These are phyloP conservation scores for Upupa epops DNA, from an alignment of 2,113 vertebrate genomes.

Conservation along the genomic window DNA sequence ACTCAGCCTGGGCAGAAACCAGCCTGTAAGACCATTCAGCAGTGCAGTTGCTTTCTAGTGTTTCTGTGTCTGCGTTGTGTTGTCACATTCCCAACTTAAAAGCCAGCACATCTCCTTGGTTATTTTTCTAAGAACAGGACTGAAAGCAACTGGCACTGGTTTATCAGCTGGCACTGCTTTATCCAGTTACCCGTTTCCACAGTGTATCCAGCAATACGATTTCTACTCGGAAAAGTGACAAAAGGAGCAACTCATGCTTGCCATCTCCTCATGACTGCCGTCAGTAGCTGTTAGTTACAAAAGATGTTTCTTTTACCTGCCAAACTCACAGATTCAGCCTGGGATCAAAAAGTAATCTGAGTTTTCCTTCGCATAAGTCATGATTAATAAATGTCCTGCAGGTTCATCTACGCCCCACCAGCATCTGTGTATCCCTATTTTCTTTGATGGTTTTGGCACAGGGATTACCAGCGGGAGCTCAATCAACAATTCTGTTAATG, in stretches of 20 bases:
- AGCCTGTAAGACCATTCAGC: not conserved
- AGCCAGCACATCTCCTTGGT: not conserved
- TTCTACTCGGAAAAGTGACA: conserved; percentile 49
- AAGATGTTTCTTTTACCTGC: conserved; percentile 64
- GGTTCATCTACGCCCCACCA: conserved; percentile 61
- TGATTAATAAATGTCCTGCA: conserved; percentile 61
- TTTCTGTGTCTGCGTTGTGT: not conserved
- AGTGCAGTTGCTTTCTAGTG: not conserved
- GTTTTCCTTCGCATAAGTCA: conserved; percentile 58
- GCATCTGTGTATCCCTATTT: conserved; percentile 61
- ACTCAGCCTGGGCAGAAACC: not conserved
- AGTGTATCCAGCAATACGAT: not conserved
- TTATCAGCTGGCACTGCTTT: not conserved
- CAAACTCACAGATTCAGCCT: conserved; percentile 61
- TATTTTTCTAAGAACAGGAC: not conserved
- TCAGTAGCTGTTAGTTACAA: conserved; percentile 45
- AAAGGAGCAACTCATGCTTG: conserved; percentile 22
- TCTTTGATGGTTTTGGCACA: conserved; percentile 65
- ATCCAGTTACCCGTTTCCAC: not conserved
- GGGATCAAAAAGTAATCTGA: conserved; percentile 67
- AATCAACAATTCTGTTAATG: conserved; percentile 67
- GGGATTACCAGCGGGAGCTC: conserved; percentile 62
- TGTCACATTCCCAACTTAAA: not conserved
- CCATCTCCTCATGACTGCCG: conserved; percentile 11
- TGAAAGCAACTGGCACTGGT: not conserved